A percentile compares a stretch with the other conserved stretches of the same genome.
Conservation (phyloP, 2,113 vertebrate species). For the Corvus hawaiiensis region DNA sequence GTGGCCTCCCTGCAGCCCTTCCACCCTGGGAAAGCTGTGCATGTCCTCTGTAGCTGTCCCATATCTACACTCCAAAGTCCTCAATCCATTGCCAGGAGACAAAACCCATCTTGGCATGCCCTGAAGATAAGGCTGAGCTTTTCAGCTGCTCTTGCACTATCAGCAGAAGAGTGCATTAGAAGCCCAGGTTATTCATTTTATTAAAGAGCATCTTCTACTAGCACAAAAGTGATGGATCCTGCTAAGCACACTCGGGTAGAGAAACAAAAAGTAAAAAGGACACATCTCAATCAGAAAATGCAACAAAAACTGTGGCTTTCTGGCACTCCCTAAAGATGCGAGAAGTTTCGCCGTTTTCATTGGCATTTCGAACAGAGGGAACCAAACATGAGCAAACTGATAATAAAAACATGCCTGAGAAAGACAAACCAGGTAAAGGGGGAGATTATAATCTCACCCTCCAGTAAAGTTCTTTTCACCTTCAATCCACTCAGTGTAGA, state of each 20-base stretch:
- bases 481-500: background rate
- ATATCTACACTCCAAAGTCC: background rate
- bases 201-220: background rate
- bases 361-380: background rate
- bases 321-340: accelerated
- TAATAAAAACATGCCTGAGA: background rate
- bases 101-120: background rate
- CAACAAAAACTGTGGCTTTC: background rate
- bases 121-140: background rate
- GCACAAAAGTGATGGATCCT: background rate
- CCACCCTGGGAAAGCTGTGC: accelerated
- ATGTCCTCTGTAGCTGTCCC: background rate
- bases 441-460: background rate
- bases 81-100: background rate
- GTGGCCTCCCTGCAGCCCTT: background rate
- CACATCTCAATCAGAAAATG: background rate
- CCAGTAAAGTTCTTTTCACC: background rate
- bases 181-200: background rate
- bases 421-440: background rate
- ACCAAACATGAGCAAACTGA: background rate
- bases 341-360: background rate
- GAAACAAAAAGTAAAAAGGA: background rate
- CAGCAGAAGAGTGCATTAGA: background rate
- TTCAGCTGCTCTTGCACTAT: background rate
- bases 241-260: background rate